Evolutionary conservation across 1,140 invertebrate species (phyloP).

Genomic region (Whitmania pigra): DNA sequence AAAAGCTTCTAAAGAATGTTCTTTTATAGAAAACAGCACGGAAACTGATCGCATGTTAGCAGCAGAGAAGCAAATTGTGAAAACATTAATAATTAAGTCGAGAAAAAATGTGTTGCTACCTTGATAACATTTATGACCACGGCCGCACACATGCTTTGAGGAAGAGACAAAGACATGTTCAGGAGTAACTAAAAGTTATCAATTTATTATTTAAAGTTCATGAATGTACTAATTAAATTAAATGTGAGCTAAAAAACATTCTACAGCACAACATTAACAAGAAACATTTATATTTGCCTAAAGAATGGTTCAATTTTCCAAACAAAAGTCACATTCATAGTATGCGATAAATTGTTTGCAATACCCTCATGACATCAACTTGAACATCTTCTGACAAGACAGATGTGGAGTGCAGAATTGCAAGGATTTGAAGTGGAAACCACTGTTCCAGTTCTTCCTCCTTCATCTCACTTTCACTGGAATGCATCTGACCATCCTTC

Average conservation of each 20-base stretch:
- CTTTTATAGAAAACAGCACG: neutral
- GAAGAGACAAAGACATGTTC: conserved; percentile 63
- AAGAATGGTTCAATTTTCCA: too few relatives aligned
- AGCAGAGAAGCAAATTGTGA: neutral
- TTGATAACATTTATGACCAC: conserved; percentile 59
- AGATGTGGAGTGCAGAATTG: conserved; percentile 63
- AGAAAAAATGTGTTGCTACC: conserved; percentile 27
- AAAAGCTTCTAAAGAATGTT: neutral
- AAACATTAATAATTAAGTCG: neutral
- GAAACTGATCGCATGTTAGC: conserved; percentile 1
- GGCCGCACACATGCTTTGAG: conserved; percentile 67
- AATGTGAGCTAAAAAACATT: too few relatives aligned
- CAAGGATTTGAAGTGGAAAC: conserved; percentile 73
- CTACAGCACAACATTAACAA: too few relatives aligned
- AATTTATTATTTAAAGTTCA: too few relatives aligned
- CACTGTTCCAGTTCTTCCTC: conserved; percentile 78
- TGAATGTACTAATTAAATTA: neutral
- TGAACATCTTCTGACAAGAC: conserved; percentile 61
- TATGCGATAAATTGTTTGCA: conserved; percentile 11
- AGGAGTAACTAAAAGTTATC: conserved; percentile 56
- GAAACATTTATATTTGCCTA: too few relatives aligned
- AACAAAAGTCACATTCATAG: too few relatives aligned
- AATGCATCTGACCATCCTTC: conserved; percentile 75
- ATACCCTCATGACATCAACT: conserved; percentile 58
- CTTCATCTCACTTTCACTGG: conserved; percentile 52